phyloP scores from a whole-genome alignment of 2,888 invertebrate genomes.

The Latrodectus elegans region DNA sequence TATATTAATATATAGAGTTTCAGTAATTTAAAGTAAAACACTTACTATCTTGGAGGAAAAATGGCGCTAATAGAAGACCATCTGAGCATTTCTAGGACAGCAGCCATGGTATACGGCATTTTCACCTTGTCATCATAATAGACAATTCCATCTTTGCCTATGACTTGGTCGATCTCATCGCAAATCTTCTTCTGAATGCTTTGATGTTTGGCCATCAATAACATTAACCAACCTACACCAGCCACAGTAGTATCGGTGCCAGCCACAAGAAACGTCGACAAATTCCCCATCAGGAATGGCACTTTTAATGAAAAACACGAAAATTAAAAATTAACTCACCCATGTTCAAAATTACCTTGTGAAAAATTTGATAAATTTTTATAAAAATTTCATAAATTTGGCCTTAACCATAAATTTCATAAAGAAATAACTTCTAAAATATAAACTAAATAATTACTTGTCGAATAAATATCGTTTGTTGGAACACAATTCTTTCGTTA shows the following conservation, averaged over 20 bases:
- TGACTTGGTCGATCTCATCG: constrained; percentile 79
- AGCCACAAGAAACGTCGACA: constrained; percentile 60
- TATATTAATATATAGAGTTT: too few species aligned
- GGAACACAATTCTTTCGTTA: too few species aligned
- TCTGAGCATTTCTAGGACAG: constrained; percentile 84
- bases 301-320: constrained; percentile 34
- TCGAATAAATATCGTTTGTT: too few species aligned
- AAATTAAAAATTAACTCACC: too few species aligned
- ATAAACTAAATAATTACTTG: too few species aligned
- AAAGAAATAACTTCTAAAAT: too few species aligned
- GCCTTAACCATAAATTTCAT: too few species aligned
- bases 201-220: constrained; percentile 79
- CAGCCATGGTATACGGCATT: constrained; percentile 87
- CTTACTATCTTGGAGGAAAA: constrained; percentile 68
- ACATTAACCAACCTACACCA: constrained; percentile 74
- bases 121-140: constrained; percentile 79
- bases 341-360: too few species aligned
- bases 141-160: constrained; percentile 79
- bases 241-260: constrained; percentile 67
- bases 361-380: too few species aligned
- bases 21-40: too few species aligned
- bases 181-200: constrained; percentile 79
- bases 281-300: constrained; percentile 62
- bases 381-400: too few species aligned
- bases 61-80: constrained; percentile 78